Evolutionary conservation across 1,140 invertebrate genomes (phyloP).

Genomic region (Drosophila ironensis): DNA sequence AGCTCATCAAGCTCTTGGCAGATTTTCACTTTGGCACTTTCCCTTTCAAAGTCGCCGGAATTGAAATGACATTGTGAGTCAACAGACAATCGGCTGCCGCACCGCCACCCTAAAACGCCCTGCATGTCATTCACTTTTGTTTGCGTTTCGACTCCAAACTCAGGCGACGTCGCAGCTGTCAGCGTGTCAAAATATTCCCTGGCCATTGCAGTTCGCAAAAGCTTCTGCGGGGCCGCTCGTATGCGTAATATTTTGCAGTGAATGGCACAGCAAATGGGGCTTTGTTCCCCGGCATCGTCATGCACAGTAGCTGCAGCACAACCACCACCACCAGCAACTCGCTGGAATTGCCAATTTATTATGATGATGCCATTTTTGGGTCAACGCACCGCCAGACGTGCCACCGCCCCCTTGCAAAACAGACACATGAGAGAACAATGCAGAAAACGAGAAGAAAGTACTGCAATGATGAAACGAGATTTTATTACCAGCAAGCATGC

Average conservation of each 20-base stretch:
- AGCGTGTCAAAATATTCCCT: conserved; percentile 20
- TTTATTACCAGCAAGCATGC: neutral
- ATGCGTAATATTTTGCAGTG: conserved; percentile 61
- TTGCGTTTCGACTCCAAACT: conserved; percentile 22
- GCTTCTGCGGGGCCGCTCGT: conserved; percentile 15
- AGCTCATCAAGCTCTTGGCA: conserved; percentile 6
- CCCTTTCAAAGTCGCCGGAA: conserved; percentile 8
- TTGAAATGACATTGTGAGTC: conserved; percentile 27
- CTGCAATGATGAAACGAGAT: neutral
- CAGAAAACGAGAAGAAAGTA: neutral
- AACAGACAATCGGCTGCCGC: conserved; percentile 58
- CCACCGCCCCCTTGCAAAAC: neutral
- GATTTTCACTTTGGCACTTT: conserved; percentile 11
- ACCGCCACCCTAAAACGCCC: too few relatives aligned
- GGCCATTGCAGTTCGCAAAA: conserved; percentile 26
- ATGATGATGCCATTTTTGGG: conserved; percentile 46
- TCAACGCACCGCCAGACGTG: conserved; percentile 42
- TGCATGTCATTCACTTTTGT: conserved; percentile 17
- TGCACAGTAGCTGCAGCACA: conserved; percentile 1
- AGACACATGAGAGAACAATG: conserved; percentile 1
- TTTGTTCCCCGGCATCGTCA: conserved; percentile 56
- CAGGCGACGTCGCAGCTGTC: conserved; percentile 40
- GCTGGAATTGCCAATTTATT: conserved; percentile 61
- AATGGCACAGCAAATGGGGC: conserved; percentile 57
- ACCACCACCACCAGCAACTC: neutral